These are phyloP conservation scores for Drymodes brunneopygia DNA, from an alignment of 2,113 vertebrate species.

Conservation along the genomic window DNA sequence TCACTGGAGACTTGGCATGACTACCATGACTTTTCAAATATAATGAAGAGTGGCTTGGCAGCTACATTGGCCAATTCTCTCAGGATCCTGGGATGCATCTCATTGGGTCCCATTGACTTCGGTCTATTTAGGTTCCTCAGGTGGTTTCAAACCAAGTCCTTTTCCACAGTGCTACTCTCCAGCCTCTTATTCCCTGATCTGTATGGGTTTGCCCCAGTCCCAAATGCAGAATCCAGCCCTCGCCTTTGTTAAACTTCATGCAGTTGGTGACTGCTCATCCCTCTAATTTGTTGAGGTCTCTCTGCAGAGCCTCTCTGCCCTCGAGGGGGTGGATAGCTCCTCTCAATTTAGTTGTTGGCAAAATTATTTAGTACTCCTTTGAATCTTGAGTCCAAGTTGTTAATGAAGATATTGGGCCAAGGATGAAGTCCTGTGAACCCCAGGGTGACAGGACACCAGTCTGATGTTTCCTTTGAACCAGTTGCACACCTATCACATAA, in stretches of 20 bases:
- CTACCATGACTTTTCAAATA: background rate
- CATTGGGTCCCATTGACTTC: too few relatives aligned
- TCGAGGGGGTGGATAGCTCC: fast-evolving
- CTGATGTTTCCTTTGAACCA: background rate
- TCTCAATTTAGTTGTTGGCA: background rate
- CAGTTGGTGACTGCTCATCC: background rate
- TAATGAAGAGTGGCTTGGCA: background rate
- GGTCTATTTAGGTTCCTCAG: background rate
- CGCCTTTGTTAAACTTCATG: too few relatives aligned
- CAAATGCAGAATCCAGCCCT: background rate
- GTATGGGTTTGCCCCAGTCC: background rate
- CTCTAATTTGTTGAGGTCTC: background rate
- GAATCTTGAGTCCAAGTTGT: background rate
- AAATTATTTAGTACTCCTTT: background rate
- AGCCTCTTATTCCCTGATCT: background rate
- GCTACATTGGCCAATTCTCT: background rate
- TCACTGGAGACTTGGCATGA: background rate
- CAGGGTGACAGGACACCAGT: background rate
- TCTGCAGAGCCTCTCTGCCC: background rate
- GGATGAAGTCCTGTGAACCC: background rate
- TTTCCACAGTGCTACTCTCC: background rate
- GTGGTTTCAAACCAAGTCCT: background rate
- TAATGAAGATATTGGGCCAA: background rate
- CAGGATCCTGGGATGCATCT: background rate
- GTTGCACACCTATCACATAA: fast-evolving